Conservation (phyloP, 2,797 vertebrate genomes). For the Paramormyrops hopkinsi region DNA sequence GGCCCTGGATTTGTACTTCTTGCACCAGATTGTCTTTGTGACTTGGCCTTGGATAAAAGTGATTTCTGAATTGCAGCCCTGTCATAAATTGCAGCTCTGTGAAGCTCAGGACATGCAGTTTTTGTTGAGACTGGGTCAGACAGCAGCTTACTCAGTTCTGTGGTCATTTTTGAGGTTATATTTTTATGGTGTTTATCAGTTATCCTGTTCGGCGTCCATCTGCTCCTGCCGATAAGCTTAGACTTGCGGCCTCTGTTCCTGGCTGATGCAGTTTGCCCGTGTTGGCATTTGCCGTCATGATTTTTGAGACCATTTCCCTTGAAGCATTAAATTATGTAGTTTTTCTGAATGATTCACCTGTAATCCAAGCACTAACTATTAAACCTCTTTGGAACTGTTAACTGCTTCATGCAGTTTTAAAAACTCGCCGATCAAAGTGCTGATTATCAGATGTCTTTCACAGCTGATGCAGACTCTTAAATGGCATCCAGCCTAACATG, state of each 20-base stretch:
- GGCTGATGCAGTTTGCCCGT: not conserved
- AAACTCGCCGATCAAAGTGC: not conserved
- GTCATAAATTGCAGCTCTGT: not conserved
- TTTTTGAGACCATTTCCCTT: not conserved
- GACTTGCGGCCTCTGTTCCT: not conserved
- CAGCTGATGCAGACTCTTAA: not conserved
- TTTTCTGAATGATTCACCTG: not conserved
- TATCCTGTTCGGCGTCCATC: not conserved
- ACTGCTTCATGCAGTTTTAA: not conserved
- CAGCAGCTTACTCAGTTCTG: not conserved
- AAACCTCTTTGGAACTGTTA: not conserved
- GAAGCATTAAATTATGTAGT: not conserved
- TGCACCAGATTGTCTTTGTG: not conserved
- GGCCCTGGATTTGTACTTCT: not conserved
- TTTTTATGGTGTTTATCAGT: not conserved
- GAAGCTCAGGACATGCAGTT: not conserved
- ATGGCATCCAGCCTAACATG: not conserved
- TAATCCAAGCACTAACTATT: not conserved
- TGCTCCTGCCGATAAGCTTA: not conserved
- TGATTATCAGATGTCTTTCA: not conserved
- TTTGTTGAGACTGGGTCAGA: not conserved
- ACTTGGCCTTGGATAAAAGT: constrained; percentile 5
- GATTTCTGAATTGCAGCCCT: not conserved
- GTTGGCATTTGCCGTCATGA: not conserved
- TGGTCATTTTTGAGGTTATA: not conserved